phyloP scores from a whole-genome alignment of 2,888 invertebrate species.

The Macaria notata region DNA sequence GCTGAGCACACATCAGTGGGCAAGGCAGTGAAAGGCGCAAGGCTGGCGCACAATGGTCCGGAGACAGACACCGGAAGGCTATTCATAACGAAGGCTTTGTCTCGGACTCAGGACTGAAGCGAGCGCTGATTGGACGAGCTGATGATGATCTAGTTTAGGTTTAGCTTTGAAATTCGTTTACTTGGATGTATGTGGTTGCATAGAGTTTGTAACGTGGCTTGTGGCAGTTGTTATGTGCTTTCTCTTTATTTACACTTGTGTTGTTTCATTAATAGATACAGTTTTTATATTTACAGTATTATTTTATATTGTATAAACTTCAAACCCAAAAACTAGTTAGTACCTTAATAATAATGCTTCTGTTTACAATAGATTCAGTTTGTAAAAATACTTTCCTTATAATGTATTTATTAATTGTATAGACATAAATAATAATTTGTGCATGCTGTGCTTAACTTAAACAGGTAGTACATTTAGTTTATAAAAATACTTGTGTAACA shows the following conservation, averaged over 20 bases:
- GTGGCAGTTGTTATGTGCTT: not conserved
- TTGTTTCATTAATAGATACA: not conserved
- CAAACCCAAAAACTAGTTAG: too few relatives aligned
- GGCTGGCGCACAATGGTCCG: conserved; percentile 62
- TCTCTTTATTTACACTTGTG: not conserved
- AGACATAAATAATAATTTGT: too few relatives aligned
- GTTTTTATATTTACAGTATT: not conserved
- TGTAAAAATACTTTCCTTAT: too few relatives aligned
- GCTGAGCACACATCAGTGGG: too few relatives aligned
- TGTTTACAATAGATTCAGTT: too few relatives aligned
- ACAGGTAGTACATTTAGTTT: too few relatives aligned
- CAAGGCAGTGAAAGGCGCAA: conserved; percentile 65
- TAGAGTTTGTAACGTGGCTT: not conserved
- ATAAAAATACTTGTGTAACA: too few relatives aligned
- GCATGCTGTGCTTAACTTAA: too few relatives aligned
- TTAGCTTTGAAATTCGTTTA: not conserved
- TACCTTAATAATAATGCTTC: too few relatives aligned
- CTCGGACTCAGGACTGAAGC: conserved; percentile 49
- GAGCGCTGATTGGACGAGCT: conserved; percentile 15
- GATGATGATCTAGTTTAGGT: conserved; percentile 2
- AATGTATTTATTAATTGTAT: too few relatives aligned
- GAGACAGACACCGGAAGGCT: conserved; percentile 59
- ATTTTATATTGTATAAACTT: too few relatives aligned
- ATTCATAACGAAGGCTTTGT: conserved; percentile 69
- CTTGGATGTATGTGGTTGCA: not conserved